Conservation (phyloP, 2,797 vertebrate species). For the Carcharodon carcharias region DNA sequence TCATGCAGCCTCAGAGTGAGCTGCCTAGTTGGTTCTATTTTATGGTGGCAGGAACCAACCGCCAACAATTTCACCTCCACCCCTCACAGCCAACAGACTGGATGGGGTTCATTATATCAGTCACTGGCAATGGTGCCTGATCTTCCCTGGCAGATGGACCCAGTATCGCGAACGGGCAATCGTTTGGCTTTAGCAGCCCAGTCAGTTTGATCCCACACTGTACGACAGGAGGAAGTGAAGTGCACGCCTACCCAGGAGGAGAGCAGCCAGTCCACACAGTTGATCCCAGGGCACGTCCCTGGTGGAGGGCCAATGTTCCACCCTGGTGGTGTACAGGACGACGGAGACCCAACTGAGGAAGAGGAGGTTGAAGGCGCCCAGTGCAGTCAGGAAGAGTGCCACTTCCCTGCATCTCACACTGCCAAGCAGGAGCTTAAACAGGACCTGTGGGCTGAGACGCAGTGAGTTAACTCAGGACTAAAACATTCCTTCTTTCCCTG, state of each 20-base stretch:
- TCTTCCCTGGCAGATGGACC: not conserved
- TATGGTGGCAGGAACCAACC: too few species aligned
- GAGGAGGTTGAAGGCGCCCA: conserved; percentile 45
- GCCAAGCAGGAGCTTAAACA: conserved; percentile 48
- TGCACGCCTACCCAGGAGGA: conserved; percentile 45
- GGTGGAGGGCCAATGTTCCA: conserved; percentile 49
- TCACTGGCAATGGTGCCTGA: too few species aligned
- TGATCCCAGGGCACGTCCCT: conserved; percentile 47
- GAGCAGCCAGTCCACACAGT: conserved; percentile 45
- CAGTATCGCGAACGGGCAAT: not conserved
- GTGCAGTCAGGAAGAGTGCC: conserved; percentile 46
- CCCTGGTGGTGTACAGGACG: conserved; percentile 47
- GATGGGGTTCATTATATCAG: not conserved
- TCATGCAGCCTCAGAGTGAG: not conserved
- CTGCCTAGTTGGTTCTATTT: not conserved
- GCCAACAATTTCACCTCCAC: too few species aligned
- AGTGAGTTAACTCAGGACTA: not conserved
- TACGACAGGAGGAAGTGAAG: too few species aligned
- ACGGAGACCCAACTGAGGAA: conserved; percentile 50
- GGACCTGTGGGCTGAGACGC: conserved; percentile 43
- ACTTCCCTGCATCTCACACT: conserved; percentile 40
- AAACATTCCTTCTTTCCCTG: too few species aligned
- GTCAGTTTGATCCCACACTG: not conserved
- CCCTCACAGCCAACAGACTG: not conserved
- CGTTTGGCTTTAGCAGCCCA: not conserved